Conservation (phyloP, 2,888 invertebrate genomes). For the Apamea monoglypha region DNA sequence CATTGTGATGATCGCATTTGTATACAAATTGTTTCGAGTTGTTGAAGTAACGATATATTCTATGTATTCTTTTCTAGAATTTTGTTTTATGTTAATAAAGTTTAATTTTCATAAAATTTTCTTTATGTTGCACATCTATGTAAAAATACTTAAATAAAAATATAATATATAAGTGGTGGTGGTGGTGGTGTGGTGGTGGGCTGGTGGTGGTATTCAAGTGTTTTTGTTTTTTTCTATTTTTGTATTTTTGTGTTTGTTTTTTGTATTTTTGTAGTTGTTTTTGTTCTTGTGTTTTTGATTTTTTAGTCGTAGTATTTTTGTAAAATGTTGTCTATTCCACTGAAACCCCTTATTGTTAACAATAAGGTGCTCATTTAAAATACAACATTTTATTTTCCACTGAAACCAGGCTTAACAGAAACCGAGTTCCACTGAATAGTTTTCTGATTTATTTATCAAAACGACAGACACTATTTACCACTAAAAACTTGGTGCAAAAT, state of each 20-base stretch:
- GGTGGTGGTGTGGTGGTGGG: too few relatives aligned
- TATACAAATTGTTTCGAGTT: neutral
- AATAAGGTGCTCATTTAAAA: neutral
- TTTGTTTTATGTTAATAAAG: neutral
- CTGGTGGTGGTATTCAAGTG: too few relatives aligned
- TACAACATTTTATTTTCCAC: neutral
- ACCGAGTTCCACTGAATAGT: neutral
- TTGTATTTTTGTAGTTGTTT: too few relatives aligned
- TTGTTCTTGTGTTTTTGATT: too few relatives aligned
- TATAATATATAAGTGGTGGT: too few relatives aligned
- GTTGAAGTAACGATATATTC: neutral
- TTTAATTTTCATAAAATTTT: neutral
- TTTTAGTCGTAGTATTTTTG: too few relatives aligned
- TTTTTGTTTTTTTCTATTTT: too few relatives aligned
- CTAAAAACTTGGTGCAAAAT: neutral
- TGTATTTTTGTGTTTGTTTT: too few relatives aligned
- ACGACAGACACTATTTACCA: neutral
- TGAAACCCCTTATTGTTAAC: too few relatives aligned
- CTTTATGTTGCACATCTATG: neutral
- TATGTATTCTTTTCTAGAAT: neutral
- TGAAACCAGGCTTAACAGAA: neutral
- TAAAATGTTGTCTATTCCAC: too few relatives aligned
- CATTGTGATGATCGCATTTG: slow-evolving; percentile 22
- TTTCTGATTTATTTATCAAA: neutral
- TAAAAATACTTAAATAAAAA: neutral